Evolutionary conservation across 1,140 invertebrate genomes (phyloP).

Genomic region (Cryptotermes secundus): DNA sequence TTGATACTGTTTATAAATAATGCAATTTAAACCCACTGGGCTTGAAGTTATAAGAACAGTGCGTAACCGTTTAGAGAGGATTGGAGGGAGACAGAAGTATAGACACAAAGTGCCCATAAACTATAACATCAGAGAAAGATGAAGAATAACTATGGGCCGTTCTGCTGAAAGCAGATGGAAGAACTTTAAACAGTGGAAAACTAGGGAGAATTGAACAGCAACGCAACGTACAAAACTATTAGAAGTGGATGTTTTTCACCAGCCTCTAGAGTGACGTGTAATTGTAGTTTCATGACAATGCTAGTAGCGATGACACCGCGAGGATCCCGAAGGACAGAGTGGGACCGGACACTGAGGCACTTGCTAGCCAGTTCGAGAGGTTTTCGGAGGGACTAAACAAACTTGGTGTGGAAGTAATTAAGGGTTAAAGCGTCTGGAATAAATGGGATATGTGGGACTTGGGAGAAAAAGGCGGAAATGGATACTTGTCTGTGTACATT

Average conservation of each 20-base stretch:
- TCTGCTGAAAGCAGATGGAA: neutral
- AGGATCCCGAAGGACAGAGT: neutral
- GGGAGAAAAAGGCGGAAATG: neutral
- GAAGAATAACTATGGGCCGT: too few species aligned
- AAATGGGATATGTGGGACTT: neutral
- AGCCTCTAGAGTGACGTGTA: neutral
- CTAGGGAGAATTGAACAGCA: neutral
- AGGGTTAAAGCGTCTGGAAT: constrained; percentile 6
- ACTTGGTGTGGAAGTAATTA: constrained; percentile 12
- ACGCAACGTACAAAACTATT: neutral
- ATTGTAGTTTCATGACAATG: neutral
- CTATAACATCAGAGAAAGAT: too few species aligned
- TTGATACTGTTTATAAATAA: too few species aligned
- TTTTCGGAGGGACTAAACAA: neutral
- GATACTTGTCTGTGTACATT: neutral
- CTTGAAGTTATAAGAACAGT: too few species aligned
- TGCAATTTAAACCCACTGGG: too few species aligned
- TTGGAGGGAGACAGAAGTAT: too few species aligned
- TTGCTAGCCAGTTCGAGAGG: neutral
- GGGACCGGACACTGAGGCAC: neutral
- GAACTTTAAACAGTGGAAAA: neutral
- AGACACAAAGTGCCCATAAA: too few species aligned
- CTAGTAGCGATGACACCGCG: neutral
- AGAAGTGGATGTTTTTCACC: neutral
- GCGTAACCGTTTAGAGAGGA: too few species aligned